phyloP scores from a whole-genome alignment of 1,140 invertebrate species.

The Drepana arcuata region DNA sequence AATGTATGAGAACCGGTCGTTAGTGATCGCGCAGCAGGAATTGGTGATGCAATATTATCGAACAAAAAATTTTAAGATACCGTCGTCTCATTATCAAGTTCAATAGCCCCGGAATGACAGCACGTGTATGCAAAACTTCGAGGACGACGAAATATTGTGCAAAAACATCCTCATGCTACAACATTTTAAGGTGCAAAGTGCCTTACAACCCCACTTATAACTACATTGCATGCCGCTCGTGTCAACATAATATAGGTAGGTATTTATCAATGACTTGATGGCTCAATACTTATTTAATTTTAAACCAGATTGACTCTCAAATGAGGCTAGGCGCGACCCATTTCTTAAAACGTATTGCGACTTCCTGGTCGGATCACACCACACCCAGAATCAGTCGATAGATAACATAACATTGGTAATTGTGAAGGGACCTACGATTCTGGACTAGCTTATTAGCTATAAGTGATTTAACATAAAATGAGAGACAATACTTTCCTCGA shows the following conservation, averaged over 20 bases:
- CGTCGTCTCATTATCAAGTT: slow-evolving; percentile 67
- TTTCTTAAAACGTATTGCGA: slow-evolving; percentile 9
- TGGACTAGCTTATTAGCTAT: too few species aligned
- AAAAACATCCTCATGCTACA: slow-evolving; percentile 47
- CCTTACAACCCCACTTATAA: slow-evolving; percentile 24
- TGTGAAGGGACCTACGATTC: too few species aligned
- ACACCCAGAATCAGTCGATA: slow-evolving; percentile 1
- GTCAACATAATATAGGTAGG: too few species aligned
- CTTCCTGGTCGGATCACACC: slow-evolving; percentile 20
- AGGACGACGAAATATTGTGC: slow-evolving; percentile 31
- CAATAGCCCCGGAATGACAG: slow-evolving; percentile 63
- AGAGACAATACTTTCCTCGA: slow-evolving; percentile 65
- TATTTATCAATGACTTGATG: slow-evolving; percentile 58
- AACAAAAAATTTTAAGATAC: slow-evolving; percentile 50
- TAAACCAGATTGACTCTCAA: slow-evolving; percentile 31
- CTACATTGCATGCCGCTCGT: slow-evolving; percentile 51
- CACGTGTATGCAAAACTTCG: slow-evolving; percentile 68
- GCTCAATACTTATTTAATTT: slow-evolving; percentile 27
- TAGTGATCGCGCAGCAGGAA: slow-evolving; percentile 31
- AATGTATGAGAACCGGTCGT: slow-evolving; percentile 15
- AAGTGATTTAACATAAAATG: too few species aligned
- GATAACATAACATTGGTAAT: neutral
- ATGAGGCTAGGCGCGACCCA: slow-evolving; percentile 24
- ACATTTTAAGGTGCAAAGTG: slow-evolving; percentile 55
- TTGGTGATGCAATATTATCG: slow-evolving; percentile 52